Percentiles rank a stretch among this genome's conserved stretches.
Evolutionary conservation across 2,113 vertebrate genomes (phyloP).

Genomic region (Leucoraja erinaceus): DNA sequence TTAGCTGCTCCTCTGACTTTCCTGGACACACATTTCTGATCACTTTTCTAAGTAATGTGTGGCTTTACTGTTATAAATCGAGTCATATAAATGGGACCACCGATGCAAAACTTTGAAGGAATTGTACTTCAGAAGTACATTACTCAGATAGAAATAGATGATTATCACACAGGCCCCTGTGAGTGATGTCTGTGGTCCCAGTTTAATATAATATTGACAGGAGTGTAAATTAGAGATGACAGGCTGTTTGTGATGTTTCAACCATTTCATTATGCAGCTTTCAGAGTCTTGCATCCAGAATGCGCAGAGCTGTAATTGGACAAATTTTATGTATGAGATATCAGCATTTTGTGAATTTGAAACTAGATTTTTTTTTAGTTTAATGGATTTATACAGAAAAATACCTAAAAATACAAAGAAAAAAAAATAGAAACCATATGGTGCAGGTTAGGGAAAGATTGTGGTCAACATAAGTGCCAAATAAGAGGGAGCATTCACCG

Average conservation of each 20-base stretch:
- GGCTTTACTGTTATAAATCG: too few relatives aligned
- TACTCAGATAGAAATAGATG: neutral
- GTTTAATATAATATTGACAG: slow-evolving; percentile 21
- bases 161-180: neutral
- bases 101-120: neutral
- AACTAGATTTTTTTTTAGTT: neutral
- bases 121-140: neutral
- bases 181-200: neutral
- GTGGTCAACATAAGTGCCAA: neutral
- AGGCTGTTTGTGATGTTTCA: neutral
- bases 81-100: neutral
- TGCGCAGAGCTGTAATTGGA: neutral
- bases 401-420: neutral
- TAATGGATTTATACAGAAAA: neutral
- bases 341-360: neutral
- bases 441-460: neutral
- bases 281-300: neutral
- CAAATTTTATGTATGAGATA: slow-evolving; percentile 8
- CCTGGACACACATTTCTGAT: neutral
- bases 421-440: neutral
- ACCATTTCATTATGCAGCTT: slow-evolving; percentile 3
- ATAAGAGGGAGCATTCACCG: neutral
- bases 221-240: slow-evolving; percentile 24
- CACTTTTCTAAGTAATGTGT: neutral
- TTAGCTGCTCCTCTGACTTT: neutral